These are phyloP conservation scores for Orchesella flavescens DNA, from an alignment of 2,888 invertebrate genomes.

Conservation along the genomic window DNA sequence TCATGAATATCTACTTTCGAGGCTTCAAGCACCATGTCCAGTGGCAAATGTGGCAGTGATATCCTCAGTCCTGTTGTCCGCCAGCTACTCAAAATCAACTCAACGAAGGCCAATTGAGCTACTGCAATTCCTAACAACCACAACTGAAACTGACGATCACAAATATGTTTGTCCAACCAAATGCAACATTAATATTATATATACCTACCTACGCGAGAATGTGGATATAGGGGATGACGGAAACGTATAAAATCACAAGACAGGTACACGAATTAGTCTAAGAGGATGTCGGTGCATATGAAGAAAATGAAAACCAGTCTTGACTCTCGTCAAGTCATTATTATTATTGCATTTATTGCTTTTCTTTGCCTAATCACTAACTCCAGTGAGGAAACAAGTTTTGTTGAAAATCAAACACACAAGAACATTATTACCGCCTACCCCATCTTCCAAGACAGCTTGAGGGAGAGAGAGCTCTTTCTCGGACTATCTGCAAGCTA, in stretches of 20 bases:
- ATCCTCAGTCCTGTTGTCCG: slow-evolving; percentile 28
- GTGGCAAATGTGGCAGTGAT: slow-evolving; percentile 40
- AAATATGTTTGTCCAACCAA: neutral
- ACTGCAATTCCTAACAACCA: neutral
- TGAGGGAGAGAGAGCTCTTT: slow-evolving; percentile 12
- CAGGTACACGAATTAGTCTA: slow-evolving; percentile 1
- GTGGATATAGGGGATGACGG: slow-evolving; percentile 29
- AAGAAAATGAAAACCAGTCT: slow-evolving; percentile 62
- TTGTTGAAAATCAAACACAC: slow-evolving; percentile 64
- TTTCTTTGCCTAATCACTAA: slow-evolving; percentile 56
- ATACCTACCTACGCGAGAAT: neutral
- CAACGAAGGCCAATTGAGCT: slow-evolving; percentile 21
- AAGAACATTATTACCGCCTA: slow-evolving; percentile 67
- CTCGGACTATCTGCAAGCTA: slow-evolving; percentile 8
- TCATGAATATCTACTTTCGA: neutral
- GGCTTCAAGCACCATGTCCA: slow-evolving; percentile 29
- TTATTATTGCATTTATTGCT: slow-evolving; percentile 64
- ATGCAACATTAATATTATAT: neutral
- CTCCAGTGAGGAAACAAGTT: slow-evolving; percentile 63
- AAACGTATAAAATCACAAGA: slow-evolving; percentile 23
- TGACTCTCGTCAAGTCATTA: slow-evolving; percentile 64
- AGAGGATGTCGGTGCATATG: slow-evolving; percentile 49
- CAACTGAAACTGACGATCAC: neutral
- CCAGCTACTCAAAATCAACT: slow-evolving; percentile 29
- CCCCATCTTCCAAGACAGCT: slow-evolving; percentile 50